Evolutionary conservation across 2,113 vertebrate species (phyloP), one percentile per base, ranked within the genome.

Genomic region (Hippocampus abdominalis): DNA sequence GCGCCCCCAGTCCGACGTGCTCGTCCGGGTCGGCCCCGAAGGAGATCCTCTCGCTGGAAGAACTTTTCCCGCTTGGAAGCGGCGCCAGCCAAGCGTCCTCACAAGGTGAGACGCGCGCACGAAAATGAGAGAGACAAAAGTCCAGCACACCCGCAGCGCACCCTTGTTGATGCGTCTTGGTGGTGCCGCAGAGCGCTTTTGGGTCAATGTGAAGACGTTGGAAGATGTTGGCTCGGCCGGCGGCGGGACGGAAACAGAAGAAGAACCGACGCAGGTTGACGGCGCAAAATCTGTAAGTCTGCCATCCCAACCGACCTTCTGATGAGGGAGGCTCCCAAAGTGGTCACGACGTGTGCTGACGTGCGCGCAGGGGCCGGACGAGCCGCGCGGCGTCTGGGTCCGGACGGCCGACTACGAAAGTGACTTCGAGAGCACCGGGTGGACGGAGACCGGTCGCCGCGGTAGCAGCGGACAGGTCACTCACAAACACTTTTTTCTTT

Each of bases 201-300:
- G 88, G 73, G 64, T 91, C 20, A 96, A 96, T 23, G 61, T 97
- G 61, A 81, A 95, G 85, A 93, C 92, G 27, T 81, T 98, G 13
- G 94, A 96, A 16, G 94, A 96, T 40, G 64, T 98, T 69, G 83
- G 60, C 9, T 89, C 93, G 27, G 73, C 69, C 54, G 72, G 29
- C 32, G 7, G 29, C 18, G 79, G 78, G 39, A 25, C 27, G 2
- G 39, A 66, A 71, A 40, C 9, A 75, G 40, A 81, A 27, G 42
- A 86, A 84, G 89, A 79, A 66, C 4, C 72, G 44, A 15, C 16
- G 27, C 9, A 32, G 44, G 46, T 23, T 2, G 13, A 46, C 29
- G 29, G 12, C 23, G 5, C 27, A 2, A n/a, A 4, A 25, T 59
- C 23, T 29, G 12, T 59, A n/a, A 56, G 15, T 57, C 44, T 15